A percentile compares a stretch with the other conserved stretches of the same genome.
Evolutionary conservation across 2,797 vertebrate species (phyloP).

Genomic region (Micromesistius poutassou): DNA sequence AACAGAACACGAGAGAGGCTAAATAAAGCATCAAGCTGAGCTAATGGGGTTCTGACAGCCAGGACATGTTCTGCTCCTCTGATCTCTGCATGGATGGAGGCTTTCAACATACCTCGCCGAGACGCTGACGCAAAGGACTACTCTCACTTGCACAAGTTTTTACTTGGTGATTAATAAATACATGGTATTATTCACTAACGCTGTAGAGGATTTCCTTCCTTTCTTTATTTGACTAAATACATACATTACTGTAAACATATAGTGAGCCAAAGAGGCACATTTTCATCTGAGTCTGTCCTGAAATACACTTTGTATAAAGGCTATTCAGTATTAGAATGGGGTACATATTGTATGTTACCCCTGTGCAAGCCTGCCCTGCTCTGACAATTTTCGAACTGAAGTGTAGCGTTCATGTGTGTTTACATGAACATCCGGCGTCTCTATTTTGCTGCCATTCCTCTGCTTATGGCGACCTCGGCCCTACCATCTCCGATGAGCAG

Average conservation of each 20-base stretch:
- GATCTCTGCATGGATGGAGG: background rate
- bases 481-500: too few species aligned
- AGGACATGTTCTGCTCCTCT: background rate
- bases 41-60: background rate
- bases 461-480: background rate
- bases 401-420: too few species aligned
- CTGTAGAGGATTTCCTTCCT: background rate
- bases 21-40: background rate
- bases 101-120: background rate
- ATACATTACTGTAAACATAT: too few species aligned
- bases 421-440: too few species aligned
- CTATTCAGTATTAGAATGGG: background rate
- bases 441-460: background rate
- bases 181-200: background rate
- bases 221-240: background rate
- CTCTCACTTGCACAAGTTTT: background rate
- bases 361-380: too few species aligned
- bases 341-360: background rate
- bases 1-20: background rate
- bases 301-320: too few species aligned
- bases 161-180: background rate
- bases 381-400: too few species aligned
- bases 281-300: too few species aligned
- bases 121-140: too few species aligned
- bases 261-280: background rate